These are phyloP conservation scores for Drosophila macrospina DNA, from an alignment of 2,888 invertebrate species.

Conservation along the genomic window DNA sequence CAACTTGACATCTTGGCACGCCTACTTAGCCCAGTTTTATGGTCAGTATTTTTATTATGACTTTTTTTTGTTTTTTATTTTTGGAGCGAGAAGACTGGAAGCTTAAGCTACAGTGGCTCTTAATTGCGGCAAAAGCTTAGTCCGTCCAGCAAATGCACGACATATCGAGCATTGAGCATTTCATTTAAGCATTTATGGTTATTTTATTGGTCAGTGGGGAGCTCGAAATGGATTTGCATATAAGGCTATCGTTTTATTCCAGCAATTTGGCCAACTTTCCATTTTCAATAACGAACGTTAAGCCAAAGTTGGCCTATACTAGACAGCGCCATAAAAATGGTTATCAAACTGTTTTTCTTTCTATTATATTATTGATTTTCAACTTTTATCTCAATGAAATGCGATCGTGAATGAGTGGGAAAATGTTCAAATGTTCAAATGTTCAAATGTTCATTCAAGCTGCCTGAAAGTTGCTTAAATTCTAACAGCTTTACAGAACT, in stretches of 20 bases:
- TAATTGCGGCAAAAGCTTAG: slow-evolving; percentile 35
- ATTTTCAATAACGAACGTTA: slow-evolving; percentile 35
- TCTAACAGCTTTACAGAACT: neutral
- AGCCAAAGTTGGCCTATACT: slow-evolving; percentile 22
- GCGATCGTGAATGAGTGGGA: slow-evolving; percentile 5
- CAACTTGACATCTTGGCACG: slow-evolving; percentile 35
- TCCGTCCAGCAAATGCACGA: slow-evolving; percentile 27
- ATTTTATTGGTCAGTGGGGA: slow-evolving; percentile 24
- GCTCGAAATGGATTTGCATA: slow-evolving; percentile 42
- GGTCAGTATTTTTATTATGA: slow-evolving; percentile 10
- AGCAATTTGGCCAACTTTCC: slow-evolving; percentile 46
- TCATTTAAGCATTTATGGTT: slow-evolving; percentile 33
- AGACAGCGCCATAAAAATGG: slow-evolving; percentile 7
- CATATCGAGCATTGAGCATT: slow-evolving; percentile 31
- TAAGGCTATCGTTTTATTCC: slow-evolving; percentile 12
- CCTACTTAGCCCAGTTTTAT: slow-evolving; percentile 42
- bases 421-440: too few species aligned
- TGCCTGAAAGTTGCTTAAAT: slow-evolving; percentile 8
- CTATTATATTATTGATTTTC: neutral
- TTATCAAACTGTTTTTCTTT: slow-evolving; percentile 10
- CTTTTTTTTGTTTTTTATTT: neutral
- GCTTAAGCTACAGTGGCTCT: slow-evolving; percentile 23
- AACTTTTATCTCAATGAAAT: slow-evolving; percentile 2
- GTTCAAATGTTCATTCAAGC: slow-evolving; percentile 8
- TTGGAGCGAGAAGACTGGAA: slow-evolving; percentile 34